Evolutionary conservation across 2,797 vertebrate species (phyloP).

Genomic region (Notoglanidium macrostoma): DNA sequence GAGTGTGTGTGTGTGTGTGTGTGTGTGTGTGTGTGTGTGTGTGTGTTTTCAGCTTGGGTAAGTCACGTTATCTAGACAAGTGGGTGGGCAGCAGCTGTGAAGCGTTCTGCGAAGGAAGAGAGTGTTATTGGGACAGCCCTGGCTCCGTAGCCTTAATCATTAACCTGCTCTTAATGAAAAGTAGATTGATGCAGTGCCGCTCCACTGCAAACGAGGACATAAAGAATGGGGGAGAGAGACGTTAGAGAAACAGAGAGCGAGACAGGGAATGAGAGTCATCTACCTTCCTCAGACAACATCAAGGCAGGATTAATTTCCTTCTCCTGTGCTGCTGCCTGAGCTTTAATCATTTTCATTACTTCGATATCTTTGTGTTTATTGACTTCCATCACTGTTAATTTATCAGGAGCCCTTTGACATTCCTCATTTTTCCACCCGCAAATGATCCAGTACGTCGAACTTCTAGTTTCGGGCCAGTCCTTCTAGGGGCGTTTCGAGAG

Average conservation of each 20-base stretch:
- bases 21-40: slow-evolving; percentile 22
- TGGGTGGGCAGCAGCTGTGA: slow-evolving; percentile 49
- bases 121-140: slow-evolving; percentile 18
- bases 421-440: slow-evolving; percentile 42
- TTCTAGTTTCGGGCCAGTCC: not conserved
- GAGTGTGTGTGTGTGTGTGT: not conserved
- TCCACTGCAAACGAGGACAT: slow-evolving; percentile 13
- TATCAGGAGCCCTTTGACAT: slow-evolving; percentile 38
- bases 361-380: slow-evolving; percentile 57
- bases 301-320: slow-evolving; percentile 65
- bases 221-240: not conserved
- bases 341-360: slow-evolving; percentile 56
- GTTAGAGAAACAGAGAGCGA: not conserved
- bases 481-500: not conserved
- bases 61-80: slow-evolving; percentile 40
- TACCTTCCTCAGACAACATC: slow-evolving; percentile 58
- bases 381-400: slow-evolving; percentile 37
- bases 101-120: slow-evolving; percentile 32
- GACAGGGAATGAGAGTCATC: slow-evolving; percentile 10
- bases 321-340: slow-evolving; percentile 38
- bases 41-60: slow-evolving; percentile 14
- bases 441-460: slow-evolving; percentile 2
- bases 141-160: slow-evolving; percentile 51
- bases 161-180: slow-evolving; percentile 61
- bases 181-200: slow-evolving; percentile 39